Conservation (phyloP, 1,140 invertebrate genomes). For the Luehdorfia chinensis region DNA sequence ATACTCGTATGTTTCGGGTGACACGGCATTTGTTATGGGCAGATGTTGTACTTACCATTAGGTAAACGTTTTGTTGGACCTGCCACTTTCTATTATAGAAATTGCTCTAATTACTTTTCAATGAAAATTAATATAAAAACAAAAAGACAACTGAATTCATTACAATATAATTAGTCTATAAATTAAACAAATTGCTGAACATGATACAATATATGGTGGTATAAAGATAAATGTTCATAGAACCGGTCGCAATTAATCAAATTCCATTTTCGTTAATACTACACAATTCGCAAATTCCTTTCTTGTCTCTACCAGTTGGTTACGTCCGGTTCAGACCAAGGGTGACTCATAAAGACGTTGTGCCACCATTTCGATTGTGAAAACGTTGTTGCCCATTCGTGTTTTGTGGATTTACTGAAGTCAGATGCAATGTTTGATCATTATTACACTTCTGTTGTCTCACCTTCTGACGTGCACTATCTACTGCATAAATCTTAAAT, state of each 20-base stretch:
- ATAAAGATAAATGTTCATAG: not conserved
- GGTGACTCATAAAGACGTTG: slow-evolving; percentile 6
- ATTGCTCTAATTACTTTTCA: not conserved
- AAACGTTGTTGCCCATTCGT: slow-evolving; percentile 4
- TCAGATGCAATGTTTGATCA: slow-evolving; percentile 9
- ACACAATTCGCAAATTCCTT: slow-evolving; percentile 1
- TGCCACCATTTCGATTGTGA: not conserved
- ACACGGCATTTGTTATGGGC: too few relatives aligned
- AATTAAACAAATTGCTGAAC: not conserved
- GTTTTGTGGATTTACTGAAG: not conserved
- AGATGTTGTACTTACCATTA: too few relatives aligned
- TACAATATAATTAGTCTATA: not conserved
- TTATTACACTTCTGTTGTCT: slow-evolving; percentile 2
- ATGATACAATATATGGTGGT: too few relatives aligned
- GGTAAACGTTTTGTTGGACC: too few relatives aligned
- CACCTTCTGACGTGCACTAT: too few relatives aligned
- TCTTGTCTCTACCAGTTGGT: not conserved
- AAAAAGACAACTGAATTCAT: too few relatives aligned
- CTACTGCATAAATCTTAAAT: too few relatives aligned
- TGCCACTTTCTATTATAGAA: not conserved
- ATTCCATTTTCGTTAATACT: not conserved
- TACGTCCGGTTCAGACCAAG: not conserved
- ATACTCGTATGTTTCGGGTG: not conserved
- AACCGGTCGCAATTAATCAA: slow-evolving; percentile 12
- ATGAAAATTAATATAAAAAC: too few relatives aligned